phyloP scores from a whole-genome alignment of 2,113 vertebrate species.

The Hylia prasina region DNA sequence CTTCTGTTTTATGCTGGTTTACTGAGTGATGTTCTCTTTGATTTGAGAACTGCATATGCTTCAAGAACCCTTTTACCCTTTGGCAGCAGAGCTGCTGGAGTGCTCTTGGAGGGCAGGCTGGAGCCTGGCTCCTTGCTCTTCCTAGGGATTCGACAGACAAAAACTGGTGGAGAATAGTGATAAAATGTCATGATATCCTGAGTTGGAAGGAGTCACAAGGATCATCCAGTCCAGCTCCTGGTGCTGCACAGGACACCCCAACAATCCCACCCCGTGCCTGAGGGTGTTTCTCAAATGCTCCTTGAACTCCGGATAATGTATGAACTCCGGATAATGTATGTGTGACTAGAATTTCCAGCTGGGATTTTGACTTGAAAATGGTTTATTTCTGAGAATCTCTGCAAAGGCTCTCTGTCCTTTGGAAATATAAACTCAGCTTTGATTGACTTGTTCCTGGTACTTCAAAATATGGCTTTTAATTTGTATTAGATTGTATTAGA shows the following conservation, averaged over 20 bases:
- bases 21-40: neutral
- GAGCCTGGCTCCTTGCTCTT: neutral
- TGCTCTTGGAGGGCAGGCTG: neutral
- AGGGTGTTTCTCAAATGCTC: neutral
- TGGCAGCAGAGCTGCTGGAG: neutral
- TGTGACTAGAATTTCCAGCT: neutral
- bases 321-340: neutral
- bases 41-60: neutral
- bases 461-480: neutral
- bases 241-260: neutral
- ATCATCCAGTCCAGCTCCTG: neutral
- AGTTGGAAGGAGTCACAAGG: neutral
- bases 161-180: neutral
- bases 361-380: neutral
- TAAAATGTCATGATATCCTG: neutral
- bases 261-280: neutral
- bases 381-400: neutral
- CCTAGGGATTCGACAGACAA: neutral
- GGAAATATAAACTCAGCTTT: neutral
- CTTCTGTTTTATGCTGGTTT: neutral
- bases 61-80: neutral
- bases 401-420: neutral
- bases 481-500: neutral
- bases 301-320: neutral
- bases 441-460: neutral